A percentile compares a stretch with the other conserved stretches of the same genome.
Conservation (phyloP, 2,797 vertebrate species). For the Brachymystax lenok region DNA sequence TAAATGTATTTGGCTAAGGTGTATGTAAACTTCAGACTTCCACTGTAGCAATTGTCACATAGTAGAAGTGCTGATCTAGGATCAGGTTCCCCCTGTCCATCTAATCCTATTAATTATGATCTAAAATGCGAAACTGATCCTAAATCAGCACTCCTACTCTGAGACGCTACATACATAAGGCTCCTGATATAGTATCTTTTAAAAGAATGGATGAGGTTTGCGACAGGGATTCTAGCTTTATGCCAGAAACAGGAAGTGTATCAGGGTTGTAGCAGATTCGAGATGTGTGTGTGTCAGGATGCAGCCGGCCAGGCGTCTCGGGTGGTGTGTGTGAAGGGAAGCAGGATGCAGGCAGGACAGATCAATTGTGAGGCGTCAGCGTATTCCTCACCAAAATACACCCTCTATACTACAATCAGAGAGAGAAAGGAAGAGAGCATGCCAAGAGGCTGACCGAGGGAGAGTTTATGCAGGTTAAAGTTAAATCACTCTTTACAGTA, state of each 20-base stretch:
- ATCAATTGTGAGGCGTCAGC: constrained; percentile 53
- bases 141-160: not conserved
- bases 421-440: not conserved
- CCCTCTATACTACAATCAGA: not conserved
- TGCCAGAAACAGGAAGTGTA: constrained; percentile 13
- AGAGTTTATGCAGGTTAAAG: not conserved
- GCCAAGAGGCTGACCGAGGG: not conserved
- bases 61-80: not conserved
- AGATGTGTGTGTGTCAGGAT: constrained; percentile 35
- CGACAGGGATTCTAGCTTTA: constrained; percentile 11
- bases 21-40: too few relatives aligned
- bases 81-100: not conserved
- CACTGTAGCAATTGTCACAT: too few relatives aligned
- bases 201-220: too few relatives aligned
- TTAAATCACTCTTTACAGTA: not conserved
- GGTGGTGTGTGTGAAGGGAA: constrained; percentile 11
- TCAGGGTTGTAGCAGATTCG: constrained; percentile 2
- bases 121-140: not conserved
- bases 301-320: constrained; percentile 15
- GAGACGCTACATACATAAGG: not conserved
- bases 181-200: too few relatives aligned
- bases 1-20: too few relatives aligned
- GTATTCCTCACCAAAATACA: constrained; percentile 28
- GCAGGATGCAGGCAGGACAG: constrained; percentile 29
- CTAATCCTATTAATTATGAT: not conserved